Base-by-base conservation (phyloP, 2,113 vertebrate species). In the Ascaphus truei region DNA sequence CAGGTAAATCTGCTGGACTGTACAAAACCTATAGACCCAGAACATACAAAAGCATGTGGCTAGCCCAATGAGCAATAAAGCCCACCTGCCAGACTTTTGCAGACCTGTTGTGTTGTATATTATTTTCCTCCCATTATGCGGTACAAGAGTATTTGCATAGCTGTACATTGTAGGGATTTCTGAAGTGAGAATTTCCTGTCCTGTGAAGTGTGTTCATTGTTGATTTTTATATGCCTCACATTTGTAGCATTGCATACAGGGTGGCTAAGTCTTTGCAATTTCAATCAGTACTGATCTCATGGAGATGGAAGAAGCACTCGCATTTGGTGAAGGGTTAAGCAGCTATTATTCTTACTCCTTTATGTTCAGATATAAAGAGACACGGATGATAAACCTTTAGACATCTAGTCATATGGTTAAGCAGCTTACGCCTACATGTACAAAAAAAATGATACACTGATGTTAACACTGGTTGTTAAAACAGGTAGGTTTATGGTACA, bases 91-190 rank as follows among this genome's bases (percentile, higher is more conserved):
- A 60, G 45, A 25, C 45, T 51, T 8, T 71, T 45, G 41, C 56
- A 69, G 56, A 39, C 57, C 66, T 50, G 55, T 23, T 71, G 57
- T 61, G 52, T 39, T 61, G 12, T 12, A 39, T 58, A 3, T 41
- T 69, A 41, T 66, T 66, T 68, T 34, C 27, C 36, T 57, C 52
- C 41, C 52, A 56, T 68, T 68, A 68, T 56, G 64, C 53, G n/a
- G 64, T 43, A 68, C 64, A 68, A 20, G 50, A 45, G 34, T 33
- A 36, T 43, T 43, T 55, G 50, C 63, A 55, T 55, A 66, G 51
- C 27, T 57, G 26, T 48, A 68, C 52, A 57, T 68, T 57, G 64
- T 57, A 57, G 23, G 45, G 53, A 45, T 45, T 51, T 47, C 64
- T 67, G 50, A 57, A 56, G 45, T 56, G 51, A 56, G 52, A 57